Evolutionary conservation across 2,888 invertebrate genomes (phyloP), one percentile per base, ranked within the genome.

Genomic region (Lysandra coridon): DNA sequence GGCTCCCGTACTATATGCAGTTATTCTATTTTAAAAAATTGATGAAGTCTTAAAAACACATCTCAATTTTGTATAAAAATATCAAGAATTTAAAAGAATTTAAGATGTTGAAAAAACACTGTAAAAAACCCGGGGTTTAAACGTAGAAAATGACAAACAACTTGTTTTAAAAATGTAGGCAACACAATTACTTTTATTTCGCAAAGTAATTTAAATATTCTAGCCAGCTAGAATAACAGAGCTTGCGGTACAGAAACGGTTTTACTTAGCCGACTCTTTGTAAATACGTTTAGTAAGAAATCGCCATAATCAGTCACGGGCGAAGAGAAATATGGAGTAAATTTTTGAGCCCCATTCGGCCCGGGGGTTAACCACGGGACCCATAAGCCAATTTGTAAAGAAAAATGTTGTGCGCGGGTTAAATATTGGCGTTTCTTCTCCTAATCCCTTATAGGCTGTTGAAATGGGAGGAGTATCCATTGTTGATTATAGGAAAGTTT

Each of bases 371-470:
- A 69, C 69, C 69, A 69, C 69, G 69, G 64, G 14, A 30, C 62
- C 44, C 33, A 73, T 77, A 73, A 79, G 69, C 49, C 53, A 79
- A 49, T 37, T 74, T 44, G 49, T 79, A 79, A 74, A 79, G 79
- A 64, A 62, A 75, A 75, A 79, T 30, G 79, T 60, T 79, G 79
- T 75, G 60, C 57, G 74, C n/a, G 79, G 10, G 53, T 75, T 75
- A 49, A 30, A 64, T 76, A 79, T 76, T 79, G n/a, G 44, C 74
- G 75, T 76, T 77, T 79, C 79, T 77, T 79, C 76, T n/a, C 62
- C 40, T 62, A 74, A 79, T 79, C 78, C 78, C 40, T 73, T 79
- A 57, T n/a, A 37, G 37, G 44, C 37, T 73, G 69, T 40, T 79
- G 79, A 78, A 62, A 62, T 23, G n/a, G 7, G 17, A 10, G 17